phyloP scores from a whole-genome alignment of 1,140 invertebrate species.

The Sycophila sp. region DNA sequence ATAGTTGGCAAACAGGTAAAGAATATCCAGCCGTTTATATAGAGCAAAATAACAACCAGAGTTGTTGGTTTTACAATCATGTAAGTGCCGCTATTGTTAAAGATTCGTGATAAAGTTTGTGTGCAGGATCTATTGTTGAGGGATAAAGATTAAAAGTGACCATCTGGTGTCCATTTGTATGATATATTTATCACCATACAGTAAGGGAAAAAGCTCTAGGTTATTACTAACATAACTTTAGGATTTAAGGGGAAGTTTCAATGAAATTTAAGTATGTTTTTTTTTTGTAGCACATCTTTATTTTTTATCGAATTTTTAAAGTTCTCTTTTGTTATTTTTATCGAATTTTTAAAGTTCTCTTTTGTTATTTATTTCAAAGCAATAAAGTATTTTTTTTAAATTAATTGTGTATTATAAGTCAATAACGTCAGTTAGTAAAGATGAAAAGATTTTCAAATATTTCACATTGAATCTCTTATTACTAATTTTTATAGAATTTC shows the following conservation, averaged over 20 bases:
- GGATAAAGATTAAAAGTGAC: slow-evolving; percentile 1
- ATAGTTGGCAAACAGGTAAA: slow-evolving; percentile 12
- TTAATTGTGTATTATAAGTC: too few relatives aligned
- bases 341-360: too few relatives aligned
- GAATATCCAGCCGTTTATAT: neutral
- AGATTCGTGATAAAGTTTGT: slow-evolving; percentile 26
- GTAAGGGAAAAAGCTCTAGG: neutral
- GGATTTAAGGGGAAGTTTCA: neutral
- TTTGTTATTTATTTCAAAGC: too few relatives aligned
- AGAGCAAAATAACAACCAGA: slow-evolving; percentile 13
- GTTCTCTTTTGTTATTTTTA: too few relatives aligned
- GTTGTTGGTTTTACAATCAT: slow-evolving; percentile 5
- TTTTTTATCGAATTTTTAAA: neutral
- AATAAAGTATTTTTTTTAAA: too few relatives aligned
- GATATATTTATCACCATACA: slow-evolving; percentile 19
- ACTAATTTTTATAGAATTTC: too few relatives aligned
- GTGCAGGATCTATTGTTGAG: slow-evolving; percentile 10
- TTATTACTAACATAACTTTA: slow-evolving; percentile 11
- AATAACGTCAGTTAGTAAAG: too few relatives aligned
- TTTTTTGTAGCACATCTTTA: too few relatives aligned
- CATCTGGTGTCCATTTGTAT: slow-evolving; percentile 9
- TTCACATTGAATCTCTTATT: too few relatives aligned
- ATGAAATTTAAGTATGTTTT: too few relatives aligned
- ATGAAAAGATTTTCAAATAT: too few relatives aligned
- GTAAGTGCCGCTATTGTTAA: slow-evolving; percentile 34